A percentile compares a stretch with the other conserved stretches of the same genome.
Conservation (phyloP, 2,888 invertebrate species). For the Sepioteuthis lessoniana region DNA sequence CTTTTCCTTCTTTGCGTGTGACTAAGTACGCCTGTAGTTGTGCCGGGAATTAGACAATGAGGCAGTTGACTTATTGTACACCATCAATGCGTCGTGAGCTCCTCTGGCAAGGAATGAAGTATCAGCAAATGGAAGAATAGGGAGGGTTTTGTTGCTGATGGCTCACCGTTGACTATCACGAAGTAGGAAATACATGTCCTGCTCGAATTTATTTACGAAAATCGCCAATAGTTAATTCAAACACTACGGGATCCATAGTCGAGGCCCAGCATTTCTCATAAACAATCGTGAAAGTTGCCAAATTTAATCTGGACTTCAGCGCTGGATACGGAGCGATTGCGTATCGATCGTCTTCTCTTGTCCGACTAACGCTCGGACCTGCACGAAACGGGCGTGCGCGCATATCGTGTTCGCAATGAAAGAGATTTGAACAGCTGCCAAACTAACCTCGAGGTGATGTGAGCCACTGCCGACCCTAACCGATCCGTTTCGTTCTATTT, state of each 20-base stretch:
- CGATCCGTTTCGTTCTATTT: not conserved
- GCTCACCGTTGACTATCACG: not conserved
- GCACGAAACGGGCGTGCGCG: not conserved
- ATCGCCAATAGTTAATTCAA: conserved; percentile 33
- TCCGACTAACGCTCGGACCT: not conserved
- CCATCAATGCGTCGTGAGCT: no score
- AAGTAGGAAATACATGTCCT: not conserved
- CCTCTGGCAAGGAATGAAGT: no score
- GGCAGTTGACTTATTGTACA: no score
- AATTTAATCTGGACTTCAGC: not conserved
- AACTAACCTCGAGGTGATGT: conserved; percentile 33
- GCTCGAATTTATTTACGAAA: not conserved
- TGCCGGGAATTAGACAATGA: no score
- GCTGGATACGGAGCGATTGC: not conserved
- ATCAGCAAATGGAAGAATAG: no score
- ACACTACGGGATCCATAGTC: not conserved
- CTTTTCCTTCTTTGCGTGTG: no score
- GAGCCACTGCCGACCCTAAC: not conserved
- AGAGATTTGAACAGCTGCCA: not conserved
- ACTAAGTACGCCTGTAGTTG: no score
- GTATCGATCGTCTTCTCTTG: not conserved
- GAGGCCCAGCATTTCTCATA: not conserved
- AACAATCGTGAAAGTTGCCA: not conserved
- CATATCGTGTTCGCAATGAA: not conserved
- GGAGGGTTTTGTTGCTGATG: not conserved